phyloP scores from a whole-genome alignment of 2,797 vertebrate species.

The Selene dorsalis region DNA sequence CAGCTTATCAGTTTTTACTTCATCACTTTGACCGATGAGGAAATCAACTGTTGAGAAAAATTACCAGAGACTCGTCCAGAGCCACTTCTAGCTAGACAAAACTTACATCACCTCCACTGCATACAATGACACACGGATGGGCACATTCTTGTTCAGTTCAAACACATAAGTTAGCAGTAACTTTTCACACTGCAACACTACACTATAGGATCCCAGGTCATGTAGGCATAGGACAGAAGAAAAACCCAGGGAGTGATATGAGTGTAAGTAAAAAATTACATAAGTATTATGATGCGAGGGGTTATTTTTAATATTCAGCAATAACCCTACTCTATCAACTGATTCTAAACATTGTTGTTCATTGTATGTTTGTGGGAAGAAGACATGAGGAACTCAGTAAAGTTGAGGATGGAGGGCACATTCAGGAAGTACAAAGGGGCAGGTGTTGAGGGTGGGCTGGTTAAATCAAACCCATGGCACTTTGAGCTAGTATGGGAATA shows the following conservation, averaged over 20 bases:
- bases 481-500: slow-evolving; percentile 41
- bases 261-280: slow-evolving; percentile 4
- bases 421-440: slow-evolving; percentile 10
- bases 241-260: slow-evolving; percentile 10
- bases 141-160: slow-evolving; percentile 34
- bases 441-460: slow-evolving; percentile 10
- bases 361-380: slow-evolving; percentile 4
- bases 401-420: slow-evolving; percentile 16
- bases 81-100: slow-evolving; percentile 20
- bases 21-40: background rate
- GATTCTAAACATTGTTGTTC: background rate
- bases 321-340: background rate
- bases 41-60: slow-evolving; percentile 9
- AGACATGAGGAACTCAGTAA: slow-evolving; percentile 11
- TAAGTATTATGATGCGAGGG: background rate
- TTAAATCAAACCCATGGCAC: slow-evolving; percentile 57
- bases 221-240: slow-evolving; percentile 1
- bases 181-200: slow-evolving; percentile 37
- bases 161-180: slow-evolving; percentile 3
- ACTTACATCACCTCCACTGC: slow-evolving; percentile 16
- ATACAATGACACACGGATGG: slow-evolving; percentile 26
- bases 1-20: slow-evolving; percentile 9
- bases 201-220: slow-evolving; percentile 1
- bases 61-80: background rate
- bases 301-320: slow-evolving; percentile 23